phyloP scores from a whole-genome alignment of 2,797 vertebrate genomes.

The Eupleurogrammus muticus region DNA sequence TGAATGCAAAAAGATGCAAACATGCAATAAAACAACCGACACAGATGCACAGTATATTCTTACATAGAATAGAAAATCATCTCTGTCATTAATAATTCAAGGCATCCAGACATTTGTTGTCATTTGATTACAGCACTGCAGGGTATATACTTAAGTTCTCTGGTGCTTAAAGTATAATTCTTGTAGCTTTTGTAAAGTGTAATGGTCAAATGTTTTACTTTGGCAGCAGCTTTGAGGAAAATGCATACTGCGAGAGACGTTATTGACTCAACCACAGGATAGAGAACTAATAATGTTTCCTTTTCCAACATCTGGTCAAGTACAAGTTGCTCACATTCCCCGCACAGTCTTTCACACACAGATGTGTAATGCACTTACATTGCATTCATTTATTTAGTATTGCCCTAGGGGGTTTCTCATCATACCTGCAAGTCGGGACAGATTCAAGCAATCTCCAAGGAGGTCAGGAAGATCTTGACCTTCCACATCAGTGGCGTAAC shows the following conservation, averaged over 20 bases:
- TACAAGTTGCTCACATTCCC: constrained; percentile 31
- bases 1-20: constrained; percentile 45
- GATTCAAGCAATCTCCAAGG: constrained; percentile 6
- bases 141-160: constrained; percentile 19
- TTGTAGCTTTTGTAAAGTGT: constrained; percentile 45
- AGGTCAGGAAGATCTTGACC: constrained; percentile 18
- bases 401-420: constrained; percentile 36
- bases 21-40: constrained; percentile 31
- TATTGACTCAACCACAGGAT: constrained; percentile 62
- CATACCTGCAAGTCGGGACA: constrained; percentile 15
- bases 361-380: constrained; percentile 12
- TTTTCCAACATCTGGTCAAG: constrained; percentile 63
- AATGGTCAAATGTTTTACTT: constrained; percentile 53
- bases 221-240: constrained; percentile 51
- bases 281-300: constrained; percentile 48
- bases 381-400: constrained; percentile 5
- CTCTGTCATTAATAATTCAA: constrained; percentile 28
- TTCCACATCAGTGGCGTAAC: constrained; percentile 60
- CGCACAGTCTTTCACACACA: constrained; percentile 6
- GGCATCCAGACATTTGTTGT: constrained; percentile 1
- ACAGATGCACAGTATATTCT: constrained; percentile 2
- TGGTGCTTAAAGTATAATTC: constrained; percentile 9
- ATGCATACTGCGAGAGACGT: constrained; percentile 50
- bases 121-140: constrained; percentile 27
- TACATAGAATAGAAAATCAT: not conserved